Evolutionary conservation across 1,140 invertebrate species (phyloP).

Genomic region (Episyrphus balteatus): DNA sequence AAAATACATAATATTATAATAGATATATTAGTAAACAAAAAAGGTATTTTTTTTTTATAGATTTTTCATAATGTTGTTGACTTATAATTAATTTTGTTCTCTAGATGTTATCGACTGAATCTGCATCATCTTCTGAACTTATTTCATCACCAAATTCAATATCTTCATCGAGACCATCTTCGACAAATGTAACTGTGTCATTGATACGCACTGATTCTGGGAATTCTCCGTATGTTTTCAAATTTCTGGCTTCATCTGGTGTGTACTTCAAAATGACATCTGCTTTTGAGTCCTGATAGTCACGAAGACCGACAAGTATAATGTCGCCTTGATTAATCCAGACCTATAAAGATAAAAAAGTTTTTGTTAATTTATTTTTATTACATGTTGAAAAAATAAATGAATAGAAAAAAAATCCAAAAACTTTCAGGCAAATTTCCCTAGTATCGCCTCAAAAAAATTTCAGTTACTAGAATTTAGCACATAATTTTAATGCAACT

Average conservation of each 20-base stretch:
- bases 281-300: slow-evolving; percentile 98
- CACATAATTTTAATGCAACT: too few species aligned
- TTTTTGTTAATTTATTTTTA: slow-evolving; percentile 1
- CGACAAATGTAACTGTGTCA: slow-evolving; percentile 86
- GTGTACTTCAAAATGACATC: slow-evolving; percentile 99
- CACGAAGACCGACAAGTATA: slow-evolving; percentile 89
- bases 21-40: too few species aligned
- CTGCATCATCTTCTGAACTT: slow-evolving; percentile 75
- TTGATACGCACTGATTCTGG: slow-evolving; percentile 95
- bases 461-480: too few species aligned
- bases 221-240: slow-evolving; percentile 98
- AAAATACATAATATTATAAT: too few species aligned
- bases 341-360: slow-evolving; percentile 40
- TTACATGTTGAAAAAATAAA: too few species aligned
- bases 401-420: too few species aligned
- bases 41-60: too few species aligned
- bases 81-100: slow-evolving; percentile 16
- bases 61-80: too few species aligned
- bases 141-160: slow-evolving; percentile 91
- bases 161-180: slow-evolving; percentile 87
- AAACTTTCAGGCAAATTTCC: too few species aligned
- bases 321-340: slow-evolving; percentile 99
- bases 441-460: too few species aligned
- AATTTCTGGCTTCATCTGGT: slow-evolving; percentile 95
- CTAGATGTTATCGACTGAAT: slow-evolving; percentile 59